Evolutionary conservation across 1,140 invertebrate genomes (phyloP).

Genomic region (Phocides pigmalion): DNA sequence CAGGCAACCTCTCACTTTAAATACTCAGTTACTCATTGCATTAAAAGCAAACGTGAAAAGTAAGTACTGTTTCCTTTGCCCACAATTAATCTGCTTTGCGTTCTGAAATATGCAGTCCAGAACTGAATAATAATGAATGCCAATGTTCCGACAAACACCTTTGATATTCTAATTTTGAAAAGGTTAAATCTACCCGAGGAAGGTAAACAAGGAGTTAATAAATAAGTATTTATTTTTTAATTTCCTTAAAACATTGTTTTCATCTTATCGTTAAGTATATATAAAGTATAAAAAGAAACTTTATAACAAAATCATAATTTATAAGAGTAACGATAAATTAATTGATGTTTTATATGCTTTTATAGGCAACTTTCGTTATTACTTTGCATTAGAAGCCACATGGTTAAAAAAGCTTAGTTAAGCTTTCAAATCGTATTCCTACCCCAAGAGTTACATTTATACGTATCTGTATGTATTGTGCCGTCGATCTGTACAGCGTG

Average conservation of each 20-base stretch:
- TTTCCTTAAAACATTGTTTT: no score
- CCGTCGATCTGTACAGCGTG: slow-evolving; percentile 7
- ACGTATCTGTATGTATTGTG: neutral
- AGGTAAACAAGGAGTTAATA: no score
- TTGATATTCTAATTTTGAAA: slow-evolving; percentile 14
- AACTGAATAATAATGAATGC: slow-evolving; percentile 7
- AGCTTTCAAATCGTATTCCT: slow-evolving; percentile 5
- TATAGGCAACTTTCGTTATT: neutral
- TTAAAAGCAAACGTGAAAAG: neutral
- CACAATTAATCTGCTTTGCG: slow-evolving; percentile 10
- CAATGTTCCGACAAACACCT: neutral
- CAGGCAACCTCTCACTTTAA: no score
- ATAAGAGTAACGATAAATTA: no score
- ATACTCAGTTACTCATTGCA: neutral
- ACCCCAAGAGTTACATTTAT: slow-evolving; percentile 3
- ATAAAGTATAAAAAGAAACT: neutral
- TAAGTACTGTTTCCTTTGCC: neutral
- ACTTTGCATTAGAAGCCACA: neutral
- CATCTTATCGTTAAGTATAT: no score
- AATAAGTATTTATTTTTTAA: slow-evolving; percentile 4
- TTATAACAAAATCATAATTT: neutral
- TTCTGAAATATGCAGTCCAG: slow-evolving; percentile 15
- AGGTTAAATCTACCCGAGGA: no score
- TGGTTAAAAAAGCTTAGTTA: slow-evolving; percentile 9
- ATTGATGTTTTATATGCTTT: neutral